Evolutionary conservation across 2,888 invertebrate species (phyloP).

Genomic region (Pterostichus niger): DNA sequence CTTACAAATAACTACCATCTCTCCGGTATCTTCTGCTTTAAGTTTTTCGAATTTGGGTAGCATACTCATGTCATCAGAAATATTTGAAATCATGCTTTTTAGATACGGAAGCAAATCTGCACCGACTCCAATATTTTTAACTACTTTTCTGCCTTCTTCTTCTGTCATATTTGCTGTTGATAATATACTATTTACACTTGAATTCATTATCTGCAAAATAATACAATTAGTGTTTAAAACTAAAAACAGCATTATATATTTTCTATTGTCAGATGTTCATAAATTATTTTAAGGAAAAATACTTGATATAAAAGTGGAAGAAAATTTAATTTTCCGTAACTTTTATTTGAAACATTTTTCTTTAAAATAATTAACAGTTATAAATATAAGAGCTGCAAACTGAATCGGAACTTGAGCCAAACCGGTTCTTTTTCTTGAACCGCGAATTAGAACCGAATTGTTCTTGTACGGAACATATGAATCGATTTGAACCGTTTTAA

Average conservation of each 20-base stretch:
- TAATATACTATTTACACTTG: slow-evolving; percentile 77
- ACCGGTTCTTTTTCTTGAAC: no score
- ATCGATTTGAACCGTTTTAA: no score
- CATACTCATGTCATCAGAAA: slow-evolving; percentile 70
- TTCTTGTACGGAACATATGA: no score
- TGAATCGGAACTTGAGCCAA: no score
- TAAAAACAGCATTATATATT: slow-evolving; percentile 61
- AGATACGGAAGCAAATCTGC: slow-evolving; percentile 77
- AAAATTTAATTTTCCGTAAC: no score
- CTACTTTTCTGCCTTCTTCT: slow-evolving; percentile 76
- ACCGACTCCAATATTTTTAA: slow-evolving; percentile 76
- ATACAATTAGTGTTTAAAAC: slow-evolving; percentile 68
- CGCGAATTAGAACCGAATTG: no score
- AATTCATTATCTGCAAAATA: slow-evolving; percentile 76
- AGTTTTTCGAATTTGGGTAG: slow-evolving; percentile 45
- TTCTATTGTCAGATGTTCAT: no score
- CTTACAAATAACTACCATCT: slow-evolving; percentile 53
- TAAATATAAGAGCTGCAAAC: no score
- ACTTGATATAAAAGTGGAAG: no score
- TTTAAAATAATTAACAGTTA: no score
- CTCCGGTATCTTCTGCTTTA: slow-evolving; percentile 13
- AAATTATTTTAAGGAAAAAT: no score
- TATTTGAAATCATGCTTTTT: slow-evolving; percentile 73
- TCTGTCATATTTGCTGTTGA: slow-evolving; percentile 78
- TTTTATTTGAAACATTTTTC: no score